Evolutionary conservation across 2,113 vertebrate genomes (phyloP).

Genomic region (Corythornis cristatus): DNA sequence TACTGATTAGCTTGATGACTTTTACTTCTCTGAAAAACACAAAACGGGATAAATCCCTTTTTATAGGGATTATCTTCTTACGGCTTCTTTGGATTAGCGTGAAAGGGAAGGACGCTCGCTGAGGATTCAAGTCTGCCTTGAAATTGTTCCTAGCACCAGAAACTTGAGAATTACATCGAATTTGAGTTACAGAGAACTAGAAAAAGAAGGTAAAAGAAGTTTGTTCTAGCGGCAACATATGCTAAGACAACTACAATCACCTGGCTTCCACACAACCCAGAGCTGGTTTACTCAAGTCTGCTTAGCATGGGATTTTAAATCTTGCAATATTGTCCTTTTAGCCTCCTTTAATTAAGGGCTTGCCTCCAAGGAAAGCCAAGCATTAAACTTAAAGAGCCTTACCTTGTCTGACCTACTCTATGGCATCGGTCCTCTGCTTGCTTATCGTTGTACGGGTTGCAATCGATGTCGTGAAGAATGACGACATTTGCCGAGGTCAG

Average conservation of each 20-base stretch:
- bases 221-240: background rate
- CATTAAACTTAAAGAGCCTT: background rate
- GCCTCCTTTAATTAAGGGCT: background rate
- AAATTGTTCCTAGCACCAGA: background rate
- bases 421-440: conserved; percentile 97
- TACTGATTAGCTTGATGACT: conserved; percentile 93
- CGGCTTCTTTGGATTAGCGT: background rate
- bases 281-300: background rate
- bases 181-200: background rate
- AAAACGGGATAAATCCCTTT: background rate
- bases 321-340: background rate
- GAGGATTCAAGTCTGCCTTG: background rate
- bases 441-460: conserved; percentile 97
- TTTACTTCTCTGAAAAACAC: conserved; percentile 84
- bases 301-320: background rate
- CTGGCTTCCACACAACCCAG: background rate
- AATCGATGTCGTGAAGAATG: conserved; percentile 98
- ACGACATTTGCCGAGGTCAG: conserved; percentile 95
- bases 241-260: background rate
- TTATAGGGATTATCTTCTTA: background rate
- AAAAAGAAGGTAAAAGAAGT: background rate
- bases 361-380: background rate
- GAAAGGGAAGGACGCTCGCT: background rate
- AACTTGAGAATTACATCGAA: background rate
- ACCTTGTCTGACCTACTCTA: conserved; percentile 93